phyloP scores from a whole-genome alignment of 1,140 invertebrate genomes.

The Eubasilissa regina region DNA sequence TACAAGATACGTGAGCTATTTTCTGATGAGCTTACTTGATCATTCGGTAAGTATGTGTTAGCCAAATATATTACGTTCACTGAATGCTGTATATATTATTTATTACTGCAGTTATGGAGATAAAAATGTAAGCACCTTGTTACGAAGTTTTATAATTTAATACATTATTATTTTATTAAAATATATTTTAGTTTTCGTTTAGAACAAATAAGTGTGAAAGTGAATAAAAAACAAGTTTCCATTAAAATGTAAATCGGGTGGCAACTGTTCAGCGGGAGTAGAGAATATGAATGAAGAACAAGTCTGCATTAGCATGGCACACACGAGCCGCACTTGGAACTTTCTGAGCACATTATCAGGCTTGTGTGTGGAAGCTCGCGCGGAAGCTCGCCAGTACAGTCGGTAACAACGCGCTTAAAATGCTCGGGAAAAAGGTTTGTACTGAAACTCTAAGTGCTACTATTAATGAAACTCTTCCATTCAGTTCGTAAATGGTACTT shows the following conservation, averaged over 20 bases:
- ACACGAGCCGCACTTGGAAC: not conserved
- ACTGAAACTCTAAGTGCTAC: not conserved
- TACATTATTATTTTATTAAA: too few relatives aligned
- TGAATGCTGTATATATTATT: too few relatives aligned
- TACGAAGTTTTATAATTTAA: too few relatives aligned
- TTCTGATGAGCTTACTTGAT: too few relatives aligned
- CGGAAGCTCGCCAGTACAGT: not conserved
- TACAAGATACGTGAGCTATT: too few relatives aligned
- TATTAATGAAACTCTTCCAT: conserved; percentile 15
- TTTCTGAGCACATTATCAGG: conserved; percentile 7
- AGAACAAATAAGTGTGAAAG: too few relatives aligned
- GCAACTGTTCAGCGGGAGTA: not conserved
- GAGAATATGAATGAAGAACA: not conserved
- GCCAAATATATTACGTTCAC: too few relatives aligned
- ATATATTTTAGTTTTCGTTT: too few relatives aligned
- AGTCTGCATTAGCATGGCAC: not conserved
- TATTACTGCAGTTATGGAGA: too few relatives aligned
- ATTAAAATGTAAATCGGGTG: not conserved
- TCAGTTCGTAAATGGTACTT: not conserved
- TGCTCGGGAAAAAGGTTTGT: not conserved
- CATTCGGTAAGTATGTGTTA: too few relatives aligned
- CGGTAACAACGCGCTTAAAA: not conserved
- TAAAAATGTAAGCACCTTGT: too few relatives aligned
- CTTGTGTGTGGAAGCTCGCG: not conserved
- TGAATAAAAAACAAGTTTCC: too few relatives aligned